Conservation (phyloP, 2,888 invertebrate genomes). For the Cyclophora albipunctata region DNA sequence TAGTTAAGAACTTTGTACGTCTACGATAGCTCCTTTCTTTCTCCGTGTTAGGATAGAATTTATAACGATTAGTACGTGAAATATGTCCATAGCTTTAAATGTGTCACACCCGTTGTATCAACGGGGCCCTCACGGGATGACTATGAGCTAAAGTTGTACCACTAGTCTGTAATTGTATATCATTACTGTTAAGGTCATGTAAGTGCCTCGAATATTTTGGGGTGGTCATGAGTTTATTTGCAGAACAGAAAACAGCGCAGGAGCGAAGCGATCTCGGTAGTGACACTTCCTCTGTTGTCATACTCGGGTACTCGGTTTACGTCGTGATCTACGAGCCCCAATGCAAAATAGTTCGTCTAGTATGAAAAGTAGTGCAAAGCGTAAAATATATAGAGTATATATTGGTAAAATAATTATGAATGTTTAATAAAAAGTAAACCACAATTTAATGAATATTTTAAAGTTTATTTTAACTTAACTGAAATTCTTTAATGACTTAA, state of each 20-base stretch:
- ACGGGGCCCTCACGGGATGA: conserved; percentile 62
- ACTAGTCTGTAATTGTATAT: conserved; percentile 69
- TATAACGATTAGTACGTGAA: conserved; percentile 64
- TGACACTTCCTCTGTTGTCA: neutral
- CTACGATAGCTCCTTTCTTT: conserved; percentile 65
- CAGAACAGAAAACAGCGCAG: conserved; percentile 27
- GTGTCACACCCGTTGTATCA: conserved; percentile 72
- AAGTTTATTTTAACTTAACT: too few species aligned
- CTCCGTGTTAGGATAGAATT: conserved; percentile 68
- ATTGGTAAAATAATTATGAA: too few species aligned
- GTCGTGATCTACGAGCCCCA: conserved; percentile 4
- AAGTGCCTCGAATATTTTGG: conserved; percentile 70
- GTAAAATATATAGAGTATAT: too few species aligned
- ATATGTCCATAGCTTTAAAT: conserved; percentile 75
- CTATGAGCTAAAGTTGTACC: conserved; percentile 64
- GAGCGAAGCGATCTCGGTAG: conserved; percentile 2
- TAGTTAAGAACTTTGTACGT: conserved; percentile 65
- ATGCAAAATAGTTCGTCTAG: too few species aligned
- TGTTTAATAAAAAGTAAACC: too few species aligned
- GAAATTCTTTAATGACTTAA: too few species aligned
- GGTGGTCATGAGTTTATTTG: conserved; percentile 58
- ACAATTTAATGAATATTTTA: too few species aligned
- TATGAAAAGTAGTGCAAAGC: too few species aligned
- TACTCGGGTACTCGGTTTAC: neutral
- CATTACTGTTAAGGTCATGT: conserved; percentile 71